These are phyloP conservation scores for Pemphigus obesinymphae DNA, from an alignment of 1,140 invertebrate genomes.

Conservation along the genomic window DNA sequence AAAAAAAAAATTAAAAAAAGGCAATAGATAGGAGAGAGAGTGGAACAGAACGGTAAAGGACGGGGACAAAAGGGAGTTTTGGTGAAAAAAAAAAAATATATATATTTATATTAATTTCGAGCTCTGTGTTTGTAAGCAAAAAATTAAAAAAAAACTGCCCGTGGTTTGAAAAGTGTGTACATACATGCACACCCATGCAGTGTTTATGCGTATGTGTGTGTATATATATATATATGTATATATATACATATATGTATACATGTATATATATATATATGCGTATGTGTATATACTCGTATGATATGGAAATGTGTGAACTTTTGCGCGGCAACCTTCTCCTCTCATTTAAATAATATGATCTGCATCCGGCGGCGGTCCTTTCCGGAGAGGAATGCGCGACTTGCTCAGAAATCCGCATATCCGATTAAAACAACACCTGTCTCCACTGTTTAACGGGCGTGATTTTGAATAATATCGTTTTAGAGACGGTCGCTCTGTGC, in stretches of 20 bases:
- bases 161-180: too few relatives aligned
- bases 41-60: too few relatives aligned
- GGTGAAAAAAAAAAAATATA: slow-evolving; percentile 30
- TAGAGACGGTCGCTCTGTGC: not conserved
- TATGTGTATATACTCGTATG: not conserved
- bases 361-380: slow-evolving; percentile 1
- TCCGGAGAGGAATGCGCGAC: not conserved
- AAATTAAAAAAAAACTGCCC: too few relatives aligned
- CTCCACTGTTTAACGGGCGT: slow-evolving; percentile 6
- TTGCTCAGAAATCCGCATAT: slow-evolving; percentile 19
- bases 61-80: not conserved
- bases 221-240: not conserved
- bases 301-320: slow-evolving; percentile 35
- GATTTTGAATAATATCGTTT: slow-evolving; percentile 34
- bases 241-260: not conserved
- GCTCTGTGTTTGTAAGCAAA: slow-evolving; percentile 23
- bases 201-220: too few relatives aligned
- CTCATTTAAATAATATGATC: slow-evolving; percentile 35
- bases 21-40: not conserved
- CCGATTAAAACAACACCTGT: slow-evolving; percentile 29
- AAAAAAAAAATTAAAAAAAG: too few relatives aligned
- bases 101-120: slow-evolving; percentile 39
- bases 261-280: too few relatives aligned
- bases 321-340: slow-evolving; percentile 3
- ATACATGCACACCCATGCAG: too few relatives aligned